phyloP scores from a whole-genome alignment of 2,888 invertebrate species.

The Neria commutata region DNA sequence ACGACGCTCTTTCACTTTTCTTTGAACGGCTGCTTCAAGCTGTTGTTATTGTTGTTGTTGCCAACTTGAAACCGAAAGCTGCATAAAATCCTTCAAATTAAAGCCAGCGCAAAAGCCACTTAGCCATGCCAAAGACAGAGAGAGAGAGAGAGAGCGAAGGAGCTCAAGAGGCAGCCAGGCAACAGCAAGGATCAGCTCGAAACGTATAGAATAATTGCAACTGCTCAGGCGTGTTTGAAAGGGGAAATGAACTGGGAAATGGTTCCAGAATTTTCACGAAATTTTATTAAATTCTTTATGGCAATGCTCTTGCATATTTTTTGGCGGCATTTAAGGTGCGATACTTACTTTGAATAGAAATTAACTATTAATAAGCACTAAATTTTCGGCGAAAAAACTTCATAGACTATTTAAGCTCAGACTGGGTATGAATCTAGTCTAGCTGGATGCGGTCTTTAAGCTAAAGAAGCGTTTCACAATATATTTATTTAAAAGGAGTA shows the following conservation, averaged over 20 bases:
- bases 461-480: no score
- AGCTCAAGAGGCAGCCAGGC: background rate
- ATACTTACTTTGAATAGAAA: no score
- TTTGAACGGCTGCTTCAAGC: background rate
- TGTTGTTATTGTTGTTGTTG: background rate
- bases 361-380: no score
- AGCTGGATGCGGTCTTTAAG: no score
- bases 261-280: background rate
- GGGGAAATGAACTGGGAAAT: background rate
- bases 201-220: slow-evolving; percentile 15
- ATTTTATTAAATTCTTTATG: slow-evolving; percentile 10
- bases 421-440: no score
- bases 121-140: slow-evolving; percentile 31
- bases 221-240: slow-evolving; percentile 13
- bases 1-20: background rate
- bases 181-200: background rate
- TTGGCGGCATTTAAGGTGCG: no score
- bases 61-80: slow-evolving; percentile 2
- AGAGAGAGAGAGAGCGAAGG: background rate
- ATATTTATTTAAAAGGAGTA: no score
- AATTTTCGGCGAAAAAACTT: no score
- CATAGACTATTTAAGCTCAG: no score
- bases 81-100: slow-evolving; percentile 56
- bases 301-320: no score
- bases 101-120: slow-evolving; percentile 57